A percentile compares a stretch with the other conserved stretches of the same genome.
Conservation (phyloP, 2,113 vertebrate species). For the Azemiops feae region DNA sequence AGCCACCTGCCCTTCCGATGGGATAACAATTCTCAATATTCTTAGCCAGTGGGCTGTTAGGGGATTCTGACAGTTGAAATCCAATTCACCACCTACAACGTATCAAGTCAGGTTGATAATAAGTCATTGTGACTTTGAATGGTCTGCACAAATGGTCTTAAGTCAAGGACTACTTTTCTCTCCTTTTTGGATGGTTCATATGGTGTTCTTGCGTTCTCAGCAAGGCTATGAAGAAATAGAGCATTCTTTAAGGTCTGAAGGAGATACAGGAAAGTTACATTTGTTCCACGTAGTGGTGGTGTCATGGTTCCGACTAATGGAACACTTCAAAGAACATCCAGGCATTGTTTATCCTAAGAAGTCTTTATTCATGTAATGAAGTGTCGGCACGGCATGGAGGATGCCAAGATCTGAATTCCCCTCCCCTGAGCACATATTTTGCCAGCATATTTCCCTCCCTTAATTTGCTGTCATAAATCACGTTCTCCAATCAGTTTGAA, state of each 20-base stretch:
- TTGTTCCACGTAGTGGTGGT: neutral
- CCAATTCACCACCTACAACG: neutral
- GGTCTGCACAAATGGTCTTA: neutral
- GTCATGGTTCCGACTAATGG: too few species aligned
- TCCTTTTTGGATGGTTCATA: neutral
- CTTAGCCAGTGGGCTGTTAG: neutral
- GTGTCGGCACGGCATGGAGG: too few species aligned
- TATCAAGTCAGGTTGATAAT: neutral
- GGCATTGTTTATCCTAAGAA: too few species aligned
- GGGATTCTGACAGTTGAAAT: neutral
- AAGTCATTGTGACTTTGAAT: neutral
- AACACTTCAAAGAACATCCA: too few species aligned
- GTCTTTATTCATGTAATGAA: too few species aligned
- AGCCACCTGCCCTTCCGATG: neutral
- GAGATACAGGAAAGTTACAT: neutral
- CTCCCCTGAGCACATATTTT: too few species aligned
- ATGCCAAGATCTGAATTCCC: too few species aligned
- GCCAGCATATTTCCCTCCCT: too few species aligned
- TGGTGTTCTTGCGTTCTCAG: neutral
- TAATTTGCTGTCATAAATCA: too few species aligned
- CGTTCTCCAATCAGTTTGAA: too few species aligned
- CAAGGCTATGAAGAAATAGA: neutral
- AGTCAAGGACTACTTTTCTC: neutral
- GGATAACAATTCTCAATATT: neutral
- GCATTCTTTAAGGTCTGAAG: neutral